phyloP scores from a whole-genome alignment of 2,888 invertebrate genomes.

The Oligia latruncula region DNA sequence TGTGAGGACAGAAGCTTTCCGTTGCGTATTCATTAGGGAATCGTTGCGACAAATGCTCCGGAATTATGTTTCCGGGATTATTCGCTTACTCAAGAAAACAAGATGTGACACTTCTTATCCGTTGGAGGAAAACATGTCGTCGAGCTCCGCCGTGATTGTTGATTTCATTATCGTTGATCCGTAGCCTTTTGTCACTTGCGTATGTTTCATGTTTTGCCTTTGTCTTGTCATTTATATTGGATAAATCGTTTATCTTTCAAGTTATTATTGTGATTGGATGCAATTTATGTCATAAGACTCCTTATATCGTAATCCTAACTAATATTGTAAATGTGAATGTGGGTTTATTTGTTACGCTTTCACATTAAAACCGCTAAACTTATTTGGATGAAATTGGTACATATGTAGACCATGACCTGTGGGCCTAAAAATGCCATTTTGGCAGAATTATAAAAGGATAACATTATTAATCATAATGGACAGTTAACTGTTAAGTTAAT shows the following conservation, averaged over 20 bases:
- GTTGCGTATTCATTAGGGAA: conserved; percentile 83
- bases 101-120: conserved; percentile 74
- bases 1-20: conserved; percentile 70
- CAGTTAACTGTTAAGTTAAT: no score
- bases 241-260: conserved; percentile 43
- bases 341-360: background rate
- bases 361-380: background rate
- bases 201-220: conserved; percentile 33
- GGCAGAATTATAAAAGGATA: no score
- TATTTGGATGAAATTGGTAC: background rate
- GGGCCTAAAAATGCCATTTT: no score
- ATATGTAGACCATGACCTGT: background rate
- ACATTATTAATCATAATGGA: no score
- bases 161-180: conserved; percentile 68
- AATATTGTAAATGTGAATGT: background rate
- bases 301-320: background rate
- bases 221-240: conserved; percentile 34
- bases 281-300: conserved; percentile 1
- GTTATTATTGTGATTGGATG: conserved; percentile 29
- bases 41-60: conserved; percentile 79
- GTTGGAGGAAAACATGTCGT: conserved; percentile 68
- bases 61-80: conserved; percentile 81
- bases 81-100: conserved; percentile 79
- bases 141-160: conserved; percentile 65
- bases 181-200: conserved; percentile 56